Base-by-base conservation (phyloP, 2,888 invertebrate species). In the Asteroscopus sphinx region DNA sequence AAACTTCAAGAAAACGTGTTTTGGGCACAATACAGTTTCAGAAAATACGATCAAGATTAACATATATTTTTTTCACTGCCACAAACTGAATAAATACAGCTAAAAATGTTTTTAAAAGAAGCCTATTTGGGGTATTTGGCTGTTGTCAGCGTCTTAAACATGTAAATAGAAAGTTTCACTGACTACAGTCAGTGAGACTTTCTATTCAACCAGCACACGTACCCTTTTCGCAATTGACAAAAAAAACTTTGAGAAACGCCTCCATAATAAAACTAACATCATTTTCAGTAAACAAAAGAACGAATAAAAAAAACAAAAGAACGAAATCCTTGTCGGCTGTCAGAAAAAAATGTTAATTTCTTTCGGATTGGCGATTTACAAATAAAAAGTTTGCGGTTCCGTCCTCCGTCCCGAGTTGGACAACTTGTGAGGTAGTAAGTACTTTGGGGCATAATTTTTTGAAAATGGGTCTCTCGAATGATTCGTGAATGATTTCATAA, bases 341-440 rank as follows among this genome's bases (percentile, higher is more conserved):
- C 76, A 54, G 39, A 55, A 59, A 56, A n/a, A 70, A 71, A 65
- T 68, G 72, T 71, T 79, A 80, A 80, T 79, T 76, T 59, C 70
- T 56, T 54, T 40, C 56, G 56, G 71, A 76, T 77, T 73, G 76
- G 62, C 72, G 64, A 72, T 75, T 66, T 62, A 46, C 70, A 76
- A 75, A 78, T 72, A 73, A 71, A 80, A 79, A 64, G 35, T 67
- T 68, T 21, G 13, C 36, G 33, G 36, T 44, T 32, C 13, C 33
- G 21, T 15, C 42, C 51, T n/a, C n/a, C n/a, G n/a, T n/a, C n/a
- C 42, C 1, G 28, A 64, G 45, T 69, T 63, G 51, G 39, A 33
- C 39, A 61, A 69, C 40, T 63, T 44, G 65, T 41, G 53, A 66
- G 55, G 46, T 11, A 15, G 2, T 46, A 52, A n/a, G 40, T 46